Evolutionary conservation across 2,113 vertebrate species (phyloP).

Genomic region (Alaudala cheleensis): DNA sequence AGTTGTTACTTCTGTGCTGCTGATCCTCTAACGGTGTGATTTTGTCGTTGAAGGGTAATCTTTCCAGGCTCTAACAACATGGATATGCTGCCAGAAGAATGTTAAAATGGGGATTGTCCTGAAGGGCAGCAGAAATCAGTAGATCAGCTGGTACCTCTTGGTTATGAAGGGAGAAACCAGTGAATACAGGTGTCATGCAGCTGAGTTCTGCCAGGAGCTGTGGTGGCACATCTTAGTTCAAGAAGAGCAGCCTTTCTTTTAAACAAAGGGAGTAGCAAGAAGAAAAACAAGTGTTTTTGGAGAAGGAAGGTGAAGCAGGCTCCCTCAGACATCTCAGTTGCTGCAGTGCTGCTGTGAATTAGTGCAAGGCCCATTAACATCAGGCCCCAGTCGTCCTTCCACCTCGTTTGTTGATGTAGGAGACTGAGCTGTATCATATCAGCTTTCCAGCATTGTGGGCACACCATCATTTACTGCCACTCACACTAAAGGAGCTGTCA

Average conservation of each 20-base stretch:
- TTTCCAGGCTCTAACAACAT: not conserved
- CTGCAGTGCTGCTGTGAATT: not conserved
- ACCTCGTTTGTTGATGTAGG: not conserved
- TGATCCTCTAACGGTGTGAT: not conserved
- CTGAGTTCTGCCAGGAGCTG: not conserved
- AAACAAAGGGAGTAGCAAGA: not conserved
- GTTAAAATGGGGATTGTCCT: not conserved
- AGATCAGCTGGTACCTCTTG: not conserved
- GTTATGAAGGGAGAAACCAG: not conserved
- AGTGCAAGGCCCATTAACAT: not conserved
- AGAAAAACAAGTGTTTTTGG: not conserved
- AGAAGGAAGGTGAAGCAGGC: not conserved
- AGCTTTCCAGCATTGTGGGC: not conserved
- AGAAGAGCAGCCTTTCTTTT: not conserved
- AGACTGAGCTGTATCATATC: not conserved
- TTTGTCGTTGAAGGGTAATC: not conserved
- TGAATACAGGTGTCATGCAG: rapidly evolving
- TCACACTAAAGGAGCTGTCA: slow-evolving; percentile 13
- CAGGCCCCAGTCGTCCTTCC: not conserved
- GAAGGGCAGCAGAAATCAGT: not conserved
- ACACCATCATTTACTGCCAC: not conserved
- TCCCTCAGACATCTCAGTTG: not conserved
- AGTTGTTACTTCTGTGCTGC: not conserved
- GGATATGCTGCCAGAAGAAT: not conserved
- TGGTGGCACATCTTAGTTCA: rapidly evolving